Percentiles rank a stretch among this genome's conserved stretches.
These are phyloP conservation scores for Zaprionus nigranus DNA, from an alignment of 1,140 invertebrate species.

Conservation along the genomic window DNA sequence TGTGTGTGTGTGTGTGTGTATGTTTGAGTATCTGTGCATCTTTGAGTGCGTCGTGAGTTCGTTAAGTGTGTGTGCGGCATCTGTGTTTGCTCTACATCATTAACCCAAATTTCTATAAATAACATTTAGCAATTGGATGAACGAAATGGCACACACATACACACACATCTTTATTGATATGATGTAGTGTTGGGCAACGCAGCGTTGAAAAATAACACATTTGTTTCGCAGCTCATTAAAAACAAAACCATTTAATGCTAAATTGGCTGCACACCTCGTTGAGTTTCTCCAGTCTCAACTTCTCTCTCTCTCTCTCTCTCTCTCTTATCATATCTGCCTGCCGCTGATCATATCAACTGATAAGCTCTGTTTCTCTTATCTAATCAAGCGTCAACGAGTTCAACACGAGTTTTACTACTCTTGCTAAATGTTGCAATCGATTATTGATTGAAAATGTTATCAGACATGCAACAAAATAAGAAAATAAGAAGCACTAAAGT, in stretches of 20 bases:
- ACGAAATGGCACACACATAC: constrained; percentile 40
- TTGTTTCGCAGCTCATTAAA: constrained; percentile 49
- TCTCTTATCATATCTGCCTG: constrained; percentile 3
- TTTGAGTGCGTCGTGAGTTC: constrained; percentile 41
- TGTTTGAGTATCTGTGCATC: constrained; percentile 56
- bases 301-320: background rate
- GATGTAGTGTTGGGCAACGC: constrained; percentile 27
- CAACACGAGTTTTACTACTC: constrained; percentile 28
- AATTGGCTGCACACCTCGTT: constrained; percentile 24
- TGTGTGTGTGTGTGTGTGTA: constrained; percentile 29
- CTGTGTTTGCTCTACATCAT: constrained; percentile 71
- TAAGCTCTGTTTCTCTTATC: constrained; percentile 46
- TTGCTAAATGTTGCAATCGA: constrained; percentile 53
- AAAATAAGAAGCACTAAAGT: constrained; percentile 27
- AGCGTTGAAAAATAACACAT: constrained; percentile 8
- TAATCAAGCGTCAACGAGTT: constrained; percentile 21
- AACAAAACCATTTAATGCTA: constrained; percentile 10
- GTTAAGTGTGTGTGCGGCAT: constrained; percentile 51
- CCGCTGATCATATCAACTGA: constrained; percentile 43
- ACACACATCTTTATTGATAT: constrained; percentile 11
- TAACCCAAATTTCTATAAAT: constrained; percentile 81
- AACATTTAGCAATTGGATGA: constrained; percentile 67
- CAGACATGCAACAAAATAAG: constrained; percentile 19
- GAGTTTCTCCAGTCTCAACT: too few species aligned
- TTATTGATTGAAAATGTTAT: constrained; percentile 65